Evolutionary conservation across 2,888 invertebrate genomes (phyloP).

Genomic region (Hirtodrosophila histrioides): DNA sequence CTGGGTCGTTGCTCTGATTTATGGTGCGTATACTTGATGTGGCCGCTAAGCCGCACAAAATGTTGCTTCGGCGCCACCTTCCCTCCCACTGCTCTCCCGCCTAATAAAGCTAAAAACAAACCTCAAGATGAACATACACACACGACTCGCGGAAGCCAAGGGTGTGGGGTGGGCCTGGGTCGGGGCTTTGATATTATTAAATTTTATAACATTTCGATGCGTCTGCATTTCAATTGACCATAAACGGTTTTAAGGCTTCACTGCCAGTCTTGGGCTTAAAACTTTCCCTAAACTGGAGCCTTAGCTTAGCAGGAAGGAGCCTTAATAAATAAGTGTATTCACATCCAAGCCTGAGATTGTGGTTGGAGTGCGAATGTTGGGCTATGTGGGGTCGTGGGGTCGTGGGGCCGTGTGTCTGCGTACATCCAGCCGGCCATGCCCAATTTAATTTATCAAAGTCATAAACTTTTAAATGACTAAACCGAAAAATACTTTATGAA

Average conservation of each 20-base stretch:
- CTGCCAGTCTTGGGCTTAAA: slow-evolving; percentile 40
- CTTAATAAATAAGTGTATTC: slow-evolving; percentile 9
- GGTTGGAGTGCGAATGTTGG: slow-evolving; percentile 5
- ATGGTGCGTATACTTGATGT: slow-evolving; percentile 78
- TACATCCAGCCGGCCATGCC: slow-evolving; percentile 42
- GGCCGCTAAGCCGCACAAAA: slow-evolving; percentile 69
- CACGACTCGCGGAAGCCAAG: background rate
- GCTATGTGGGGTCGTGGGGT: no score
- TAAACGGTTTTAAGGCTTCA: slow-evolving; percentile 67
- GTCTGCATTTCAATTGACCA: slow-evolving; percentile 74
- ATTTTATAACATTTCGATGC: slow-evolving; percentile 78
- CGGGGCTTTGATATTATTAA: slow-evolving; percentile 57
- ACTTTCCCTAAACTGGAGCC: slow-evolving; percentile 34
- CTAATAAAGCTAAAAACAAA: slow-evolving; percentile 54
- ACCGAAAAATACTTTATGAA: slow-evolving; percentile 58
- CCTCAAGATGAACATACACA: slow-evolving; percentile 35
- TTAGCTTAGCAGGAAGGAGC: slow-evolving; percentile 5
- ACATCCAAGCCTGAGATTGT: slow-evolving; percentile 16
- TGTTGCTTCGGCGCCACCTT: slow-evolving; percentile 35
- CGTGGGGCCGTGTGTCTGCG: slow-evolving; percentile 15
- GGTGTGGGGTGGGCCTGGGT: slow-evolving; percentile 1
- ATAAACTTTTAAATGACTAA: slow-evolving; percentile 69
- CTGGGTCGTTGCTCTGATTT: slow-evolving; percentile 67
- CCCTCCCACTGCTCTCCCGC: slow-evolving; percentile 6
- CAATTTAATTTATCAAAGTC: slow-evolving; percentile 79